Percentiles rank a stretch among this genome's conserved stretches.
Evolutionary conservation across 2,113 vertebrate genomes (phyloP).

Genomic region (Polypterus bichir): DNA sequence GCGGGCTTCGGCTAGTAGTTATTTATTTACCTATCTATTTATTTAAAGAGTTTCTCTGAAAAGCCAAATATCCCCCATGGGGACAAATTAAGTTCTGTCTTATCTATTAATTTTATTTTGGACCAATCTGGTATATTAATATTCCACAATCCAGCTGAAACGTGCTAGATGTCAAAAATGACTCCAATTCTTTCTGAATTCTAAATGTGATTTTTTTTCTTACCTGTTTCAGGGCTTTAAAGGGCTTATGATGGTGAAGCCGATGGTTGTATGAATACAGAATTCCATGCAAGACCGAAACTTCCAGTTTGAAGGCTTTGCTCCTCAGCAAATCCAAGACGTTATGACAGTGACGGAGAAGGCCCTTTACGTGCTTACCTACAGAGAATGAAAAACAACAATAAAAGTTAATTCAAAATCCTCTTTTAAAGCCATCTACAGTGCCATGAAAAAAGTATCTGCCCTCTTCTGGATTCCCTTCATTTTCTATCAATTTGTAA

Average conservation of each 20-base stretch:
- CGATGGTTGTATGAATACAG: slow-evolving; percentile 39
- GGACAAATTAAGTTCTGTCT: too few species aligned
- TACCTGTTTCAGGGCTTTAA: slow-evolving; percentile 45
- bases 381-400: slow-evolving; percentile 2
- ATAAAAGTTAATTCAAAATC: neutral
- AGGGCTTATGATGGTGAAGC: slow-evolving; percentile 38
- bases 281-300: slow-evolving; percentile 40
- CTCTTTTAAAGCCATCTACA: too few species aligned
- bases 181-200: too few species aligned
- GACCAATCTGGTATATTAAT: neutral
- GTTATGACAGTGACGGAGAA: slow-evolving; percentile 14
- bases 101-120: neutral
- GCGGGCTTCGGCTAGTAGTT: too few species aligned
- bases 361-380: slow-evolving; percentile 14
- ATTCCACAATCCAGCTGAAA: neutral
- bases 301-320: slow-evolving; percentile 42
- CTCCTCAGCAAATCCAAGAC: slow-evolving; percentile 32
- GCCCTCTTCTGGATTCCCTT: too few species aligned
- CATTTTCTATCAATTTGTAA: too few species aligned
- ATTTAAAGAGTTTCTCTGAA: too few species aligned
- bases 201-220: neutral
- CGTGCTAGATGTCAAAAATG: neutral
- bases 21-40: too few species aligned
- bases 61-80: too few species aligned
- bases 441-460: too few species aligned